phyloP scores from a whole-genome alignment of 2,888 invertebrate genomes.

The Xestia ashworthii region DNA sequence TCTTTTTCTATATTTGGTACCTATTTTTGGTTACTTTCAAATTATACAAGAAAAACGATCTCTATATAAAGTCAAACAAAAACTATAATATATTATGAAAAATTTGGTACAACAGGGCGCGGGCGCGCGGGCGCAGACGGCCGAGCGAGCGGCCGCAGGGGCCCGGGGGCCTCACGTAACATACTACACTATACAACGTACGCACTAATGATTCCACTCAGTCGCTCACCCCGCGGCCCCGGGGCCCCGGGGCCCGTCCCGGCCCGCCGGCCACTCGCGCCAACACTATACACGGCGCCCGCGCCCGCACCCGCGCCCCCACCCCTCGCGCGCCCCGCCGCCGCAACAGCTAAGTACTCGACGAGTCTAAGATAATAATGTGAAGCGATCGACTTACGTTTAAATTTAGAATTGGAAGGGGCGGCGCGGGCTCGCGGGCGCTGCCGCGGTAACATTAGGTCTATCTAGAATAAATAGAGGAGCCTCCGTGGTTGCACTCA shows the following conservation, averaged over 20 bases:
- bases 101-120: slow-evolving; percentile 85
- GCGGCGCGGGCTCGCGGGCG: slow-evolving; percentile 65
- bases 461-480: slow-evolving; percentile 89
- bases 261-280: slow-evolving; percentile 47
- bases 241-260: slow-evolving; percentile 46
- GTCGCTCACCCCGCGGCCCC: slow-evolving; percentile 62
- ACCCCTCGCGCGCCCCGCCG: slow-evolving; percentile 68
- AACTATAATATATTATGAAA: slow-evolving; percentile 90
- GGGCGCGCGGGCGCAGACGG: slow-evolving; percentile 76
- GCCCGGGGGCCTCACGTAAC: slow-evolving; percentile 59
- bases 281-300: slow-evolving; percentile 53
- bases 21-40: slow-evolving; percentile 90
- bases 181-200: slow-evolving; percentile 69
- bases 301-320: slow-evolving; percentile 60
- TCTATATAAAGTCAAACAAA: slow-evolving; percentile 89
- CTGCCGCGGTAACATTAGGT: slow-evolving; percentile 84
- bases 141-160: slow-evolving; percentile 69
- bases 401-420: slow-evolving; percentile 84
- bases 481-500: slow-evolving; percentile 73
- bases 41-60: slow-evolving; percentile 88
- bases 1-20: slow-evolving; percentile 90
- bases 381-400: slow-evolving; percentile 84
- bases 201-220: slow-evolving; percentile 68
- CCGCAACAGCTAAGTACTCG: slow-evolving; percentile 87
- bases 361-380: slow-evolving; percentile 85